Evolutionary conservation across 2,888 invertebrate species (phyloP).

Genomic region (Oeneis ivallda): DNA sequence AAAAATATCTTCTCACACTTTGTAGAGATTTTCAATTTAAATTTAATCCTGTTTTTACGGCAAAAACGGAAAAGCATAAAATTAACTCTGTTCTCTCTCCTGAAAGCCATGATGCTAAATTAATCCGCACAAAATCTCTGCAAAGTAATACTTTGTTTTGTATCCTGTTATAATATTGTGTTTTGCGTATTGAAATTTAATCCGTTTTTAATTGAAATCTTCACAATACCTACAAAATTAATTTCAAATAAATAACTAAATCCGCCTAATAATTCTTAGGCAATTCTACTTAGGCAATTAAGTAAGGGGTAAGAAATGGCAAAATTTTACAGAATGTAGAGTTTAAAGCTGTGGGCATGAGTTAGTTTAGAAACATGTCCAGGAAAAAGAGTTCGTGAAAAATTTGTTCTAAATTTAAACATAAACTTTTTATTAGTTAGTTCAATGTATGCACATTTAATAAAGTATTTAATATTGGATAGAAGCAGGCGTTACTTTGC

Average conservation of each 20-base stretch:
- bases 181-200: conserved; percentile 4
- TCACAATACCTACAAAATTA: background rate
- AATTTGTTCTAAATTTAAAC: no score
- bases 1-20: background rate
- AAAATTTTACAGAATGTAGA: no score
- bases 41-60: conserved; percentile 15
- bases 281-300: no score
- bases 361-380: no score
- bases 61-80: conserved; percentile 30
- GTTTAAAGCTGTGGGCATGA: no score
- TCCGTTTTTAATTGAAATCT: background rate
- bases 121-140: conserved; percentile 37
- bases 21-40: conserved; percentile 15
- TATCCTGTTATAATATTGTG: conserved; percentile 6
- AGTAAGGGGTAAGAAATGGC: no score
- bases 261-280: no score
- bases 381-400: no score
- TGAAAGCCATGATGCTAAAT: conserved; percentile 39
- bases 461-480: no score
- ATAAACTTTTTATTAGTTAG: no score
- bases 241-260: background rate
- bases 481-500: no score
- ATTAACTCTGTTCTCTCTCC: conserved; percentile 39
- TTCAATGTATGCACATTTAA: no score
- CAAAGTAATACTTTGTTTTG: conserved; percentile 11